phyloP scores from a whole-genome alignment of 2,113 vertebrate genomes.

The Trematomus loennbergii region DNA sequence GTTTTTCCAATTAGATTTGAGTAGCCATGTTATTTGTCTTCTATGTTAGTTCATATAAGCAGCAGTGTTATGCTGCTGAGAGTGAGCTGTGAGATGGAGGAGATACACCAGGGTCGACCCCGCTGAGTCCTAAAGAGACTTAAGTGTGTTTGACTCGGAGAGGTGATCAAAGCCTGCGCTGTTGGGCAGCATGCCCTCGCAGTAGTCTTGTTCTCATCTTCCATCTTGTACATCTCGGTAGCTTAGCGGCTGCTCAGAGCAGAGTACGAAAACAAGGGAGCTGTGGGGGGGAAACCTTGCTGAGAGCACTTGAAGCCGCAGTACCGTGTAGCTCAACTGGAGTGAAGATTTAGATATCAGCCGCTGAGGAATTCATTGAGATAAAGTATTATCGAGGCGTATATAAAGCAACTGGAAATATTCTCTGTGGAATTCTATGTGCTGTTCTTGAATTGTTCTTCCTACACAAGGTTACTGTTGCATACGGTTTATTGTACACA shows the following conservation, averaged over 20 bases:
- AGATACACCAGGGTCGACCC: conserved; percentile 20
- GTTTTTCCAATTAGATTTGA: not conserved
- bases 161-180: conserved; percentile 69
- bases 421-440: not conserved
- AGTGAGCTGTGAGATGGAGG: conserved; percentile 12
- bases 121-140: conserved; percentile 43
- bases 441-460: too few species aligned
- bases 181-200: conserved; percentile 57
- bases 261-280: conserved; percentile 49
- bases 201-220: conserved; percentile 47
- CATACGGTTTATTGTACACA: not conserved
- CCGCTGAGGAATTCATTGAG: conserved; percentile 25
- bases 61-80: conserved; percentile 15
- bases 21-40: not conserved
- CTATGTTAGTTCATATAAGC: not conserved
- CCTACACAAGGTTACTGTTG: not conserved
- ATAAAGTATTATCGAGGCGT: conserved; percentile 9
- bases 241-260: conserved; percentile 44
- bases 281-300: conserved; percentile 26
- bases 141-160: conserved; percentile 59
- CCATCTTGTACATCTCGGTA: conserved; percentile 54
- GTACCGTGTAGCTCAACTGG: conserved; percentile 11
- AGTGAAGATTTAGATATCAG: conserved; percentile 58
- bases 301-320: conserved; percentile 8
- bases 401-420: not conserved